These are phyloP conservation scores for Ecliptopera silaceata DNA, from an alignment of 2,888 invertebrate species.

Conservation along the genomic window DNA sequence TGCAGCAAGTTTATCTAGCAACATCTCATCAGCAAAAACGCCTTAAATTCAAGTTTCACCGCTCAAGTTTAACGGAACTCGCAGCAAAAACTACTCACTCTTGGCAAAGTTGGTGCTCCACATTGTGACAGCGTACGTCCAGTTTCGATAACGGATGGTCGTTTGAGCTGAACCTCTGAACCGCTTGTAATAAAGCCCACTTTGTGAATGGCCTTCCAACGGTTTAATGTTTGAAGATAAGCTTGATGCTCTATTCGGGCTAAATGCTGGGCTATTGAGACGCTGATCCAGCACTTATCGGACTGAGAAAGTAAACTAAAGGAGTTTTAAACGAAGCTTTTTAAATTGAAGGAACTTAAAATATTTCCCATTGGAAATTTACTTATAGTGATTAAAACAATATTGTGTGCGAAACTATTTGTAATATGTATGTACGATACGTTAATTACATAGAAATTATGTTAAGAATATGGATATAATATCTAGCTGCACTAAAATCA, in stretches of 20 bases:
- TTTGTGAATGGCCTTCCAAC: constrained; percentile 22
- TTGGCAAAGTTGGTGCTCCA: constrained; percentile 16
- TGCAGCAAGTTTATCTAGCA: no score
- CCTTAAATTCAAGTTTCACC: no score
- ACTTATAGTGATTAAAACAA: no score
- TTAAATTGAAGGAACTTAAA: neutral
- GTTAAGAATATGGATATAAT: no score
- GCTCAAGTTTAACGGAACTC: constrained; percentile 4
- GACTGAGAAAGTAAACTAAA: neutral
- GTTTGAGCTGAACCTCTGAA: constrained; percentile 8
- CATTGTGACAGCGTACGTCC: constrained; percentile 11
- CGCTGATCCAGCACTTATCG: constrained; percentile 13
- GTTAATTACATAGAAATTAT: no score
- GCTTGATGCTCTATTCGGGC: constrained; percentile 12
- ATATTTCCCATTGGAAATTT: no score
- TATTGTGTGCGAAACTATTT: no score
- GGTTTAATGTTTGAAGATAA: constrained; percentile 26
- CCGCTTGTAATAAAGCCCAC: constrained; percentile 24
- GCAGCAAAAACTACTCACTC: neutral
- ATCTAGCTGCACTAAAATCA: no score
- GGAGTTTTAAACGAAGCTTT: neutral
- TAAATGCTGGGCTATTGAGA: constrained; percentile 17
- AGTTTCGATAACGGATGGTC: constrained; percentile 21
- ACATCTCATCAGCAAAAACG: no score
- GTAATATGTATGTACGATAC: no score